These are phyloP conservation scores for Engraulis encrasicolus DNA, from an alignment of 2,113 vertebrate species.

Conservation along the genomic window DNA sequence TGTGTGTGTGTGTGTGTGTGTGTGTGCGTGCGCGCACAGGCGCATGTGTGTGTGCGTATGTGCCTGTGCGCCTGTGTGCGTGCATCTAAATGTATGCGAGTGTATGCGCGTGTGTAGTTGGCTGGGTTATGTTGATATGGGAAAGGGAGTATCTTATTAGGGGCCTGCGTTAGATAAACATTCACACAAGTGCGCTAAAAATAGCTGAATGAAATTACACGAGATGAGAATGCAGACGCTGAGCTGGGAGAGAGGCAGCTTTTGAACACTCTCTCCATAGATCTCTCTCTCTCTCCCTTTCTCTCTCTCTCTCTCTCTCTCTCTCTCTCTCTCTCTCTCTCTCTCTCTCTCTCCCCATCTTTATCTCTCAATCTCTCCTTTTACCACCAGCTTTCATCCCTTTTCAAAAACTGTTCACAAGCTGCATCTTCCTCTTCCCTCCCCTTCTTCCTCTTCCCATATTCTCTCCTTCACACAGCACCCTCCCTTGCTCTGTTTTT, in stretches of 20 bases:
- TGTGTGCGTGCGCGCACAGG: too few relatives aligned
- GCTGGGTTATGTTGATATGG: too few relatives aligned
- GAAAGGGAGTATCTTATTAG: background rate
- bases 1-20: background rate
- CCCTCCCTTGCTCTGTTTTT: too few relatives aligned
- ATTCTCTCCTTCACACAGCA: too few relatives aligned
- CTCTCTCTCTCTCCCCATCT: background rate
- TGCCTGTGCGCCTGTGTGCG: too few relatives aligned
- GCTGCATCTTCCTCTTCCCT: background rate
- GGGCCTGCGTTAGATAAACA: conserved; percentile 10
- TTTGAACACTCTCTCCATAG: background rate
- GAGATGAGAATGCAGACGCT: background rate
- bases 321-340: background rate
- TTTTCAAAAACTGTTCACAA: too few relatives aligned
- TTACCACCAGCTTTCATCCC: too few relatives aligned
- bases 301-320: background rate
- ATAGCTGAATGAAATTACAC: conserved; percentile 18
- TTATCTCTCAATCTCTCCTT: too few relatives aligned
- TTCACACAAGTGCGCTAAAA: background rate
- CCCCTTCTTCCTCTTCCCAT: background rate
- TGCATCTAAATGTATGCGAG: background rate
- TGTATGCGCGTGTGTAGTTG: background rate
- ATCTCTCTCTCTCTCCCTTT: background rate
- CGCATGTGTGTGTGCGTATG: too few relatives aligned
- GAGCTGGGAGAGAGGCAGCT: background rate